Conservation (phyloP, 2,888 invertebrate genomes). For the Cordilura impudica region DNA sequence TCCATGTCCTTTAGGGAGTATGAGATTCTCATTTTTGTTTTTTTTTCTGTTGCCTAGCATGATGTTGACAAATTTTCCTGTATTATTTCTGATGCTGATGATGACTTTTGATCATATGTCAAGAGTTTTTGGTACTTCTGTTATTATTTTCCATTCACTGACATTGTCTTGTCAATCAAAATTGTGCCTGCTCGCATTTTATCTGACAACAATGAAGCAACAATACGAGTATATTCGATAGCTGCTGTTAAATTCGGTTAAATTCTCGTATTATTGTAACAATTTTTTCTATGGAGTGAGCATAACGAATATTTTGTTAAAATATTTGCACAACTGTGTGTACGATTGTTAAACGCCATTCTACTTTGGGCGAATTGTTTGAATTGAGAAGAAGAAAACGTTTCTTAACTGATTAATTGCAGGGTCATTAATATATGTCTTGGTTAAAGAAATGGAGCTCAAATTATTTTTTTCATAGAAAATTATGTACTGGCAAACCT, state of each 20-base stretch:
- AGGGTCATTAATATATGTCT: constrained; percentile 42
- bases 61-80: constrained; percentile 55
- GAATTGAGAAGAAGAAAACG: background rate
- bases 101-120: constrained; percentile 46
- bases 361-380: constrained; percentile 20
- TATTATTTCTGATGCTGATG: constrained; percentile 21
- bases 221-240: background rate
- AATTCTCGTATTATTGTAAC: background rate
- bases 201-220: no score
- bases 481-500: no score
- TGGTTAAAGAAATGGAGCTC: background rate
- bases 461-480: no score
- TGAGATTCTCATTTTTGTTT: constrained; percentile 8
- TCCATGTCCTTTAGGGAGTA: background rate
- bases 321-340: constrained; percentile 58
- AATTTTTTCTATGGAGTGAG: background rate
- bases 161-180: constrained; percentile 45
- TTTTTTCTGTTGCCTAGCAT: constrained; percentile 3
- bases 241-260: background rate
- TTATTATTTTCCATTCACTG: constrained; percentile 6
- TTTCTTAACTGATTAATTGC: constrained; percentile 43
- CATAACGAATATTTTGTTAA: constrained; percentile 28
- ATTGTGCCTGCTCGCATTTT: constrained; percentile 25
- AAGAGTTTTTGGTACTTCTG: constrained; percentile 23
- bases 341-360: no score